Base-by-base conservation (phyloP, 2,888 invertebrate genomes). In the Rutpela maculata region DNA sequence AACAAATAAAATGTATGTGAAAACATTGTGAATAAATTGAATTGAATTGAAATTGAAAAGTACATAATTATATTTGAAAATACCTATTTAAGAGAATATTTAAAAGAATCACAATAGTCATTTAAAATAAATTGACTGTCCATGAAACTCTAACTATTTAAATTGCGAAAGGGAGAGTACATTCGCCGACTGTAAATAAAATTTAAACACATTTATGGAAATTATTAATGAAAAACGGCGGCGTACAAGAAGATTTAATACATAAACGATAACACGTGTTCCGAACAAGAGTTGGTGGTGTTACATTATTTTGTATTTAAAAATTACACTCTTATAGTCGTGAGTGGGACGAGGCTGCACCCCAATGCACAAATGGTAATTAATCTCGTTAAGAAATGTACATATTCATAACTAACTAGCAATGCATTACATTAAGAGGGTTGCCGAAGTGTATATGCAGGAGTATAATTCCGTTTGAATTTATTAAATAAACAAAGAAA, bases 341-440 rank as follows among this genome's bases (percentile, higher is more conserved):
- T 18, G 66, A 43, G 66, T 66, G 50, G 66, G 66, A 66, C 17
- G 66, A 19, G 7, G 66, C 50, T 66, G 50, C 66, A 66, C 66
- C 66, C 50, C 50, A 50, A 50, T 38, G 18, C 19, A 66, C 63
- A 35, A 63, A 63, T 63, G 66, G 18, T 18, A 50, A 66, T 66
- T 66, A 66, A 50, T 66, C 66, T 43, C 43, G 43, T 43, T 43
- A 43, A 43, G 43, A 43, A 43, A 43, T 43, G 43, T 43, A 43
- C 63, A 63, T 63, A 63, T 63, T 63, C 38, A 63, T 38, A 63
- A 63, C 38, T 26, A 62, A 62, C 19, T 3, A 9, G 22, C 1
- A 62, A 12, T 26, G 22, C 19, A 22, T 60, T 26, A 9, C 26
- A 26, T 62, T 26, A 17, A 10, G 22, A 62, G 22, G 6, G 11